A percentile compares a stretch with the other conserved stretches of the same genome.
phyloP scores from a whole-genome alignment of 1,140 invertebrate genomes.

The Lepidostoma basale region DNA sequence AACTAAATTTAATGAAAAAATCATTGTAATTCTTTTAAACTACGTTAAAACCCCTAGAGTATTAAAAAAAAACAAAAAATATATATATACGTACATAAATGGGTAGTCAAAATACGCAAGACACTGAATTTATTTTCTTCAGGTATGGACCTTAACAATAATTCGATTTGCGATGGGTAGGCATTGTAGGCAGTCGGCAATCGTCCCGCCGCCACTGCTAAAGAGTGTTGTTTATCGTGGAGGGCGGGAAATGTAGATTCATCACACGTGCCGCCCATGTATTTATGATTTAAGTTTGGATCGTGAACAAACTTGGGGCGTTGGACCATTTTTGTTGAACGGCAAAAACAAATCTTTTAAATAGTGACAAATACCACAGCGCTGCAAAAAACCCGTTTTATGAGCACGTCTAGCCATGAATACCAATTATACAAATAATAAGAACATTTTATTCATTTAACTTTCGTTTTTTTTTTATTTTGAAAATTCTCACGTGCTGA shows the following conservation, averaged over 20 bases:
- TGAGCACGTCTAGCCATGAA: constrained; percentile 9
- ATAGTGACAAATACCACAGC: constrained; percentile 23
- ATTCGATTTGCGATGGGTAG: too few relatives aligned
- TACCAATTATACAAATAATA: constrained; percentile 10
- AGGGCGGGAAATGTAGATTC: constrained; percentile 21
- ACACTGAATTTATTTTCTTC: too few relatives aligned
- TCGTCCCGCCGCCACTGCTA: constrained; percentile 13
- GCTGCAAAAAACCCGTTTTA: constrained; percentile 8
- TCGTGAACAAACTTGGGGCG: constrained; percentile 25
- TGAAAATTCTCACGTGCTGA: too few relatives aligned
- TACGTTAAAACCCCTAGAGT: too few relatives aligned
- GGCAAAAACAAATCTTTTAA: constrained; percentile 27
- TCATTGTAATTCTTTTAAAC: too few relatives aligned
- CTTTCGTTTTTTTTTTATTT: background rate
- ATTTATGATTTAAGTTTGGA: constrained; percentile 28
- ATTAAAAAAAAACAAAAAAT: too few relatives aligned
- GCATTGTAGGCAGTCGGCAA: too few relatives aligned
- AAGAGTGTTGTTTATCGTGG: constrained; percentile 21
- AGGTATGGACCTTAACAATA: too few relatives aligned
- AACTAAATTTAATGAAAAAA: too few relatives aligned
- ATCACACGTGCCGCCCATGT: constrained; percentile 27
- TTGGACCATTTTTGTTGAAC: constrained; percentile 16
- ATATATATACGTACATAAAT: too few relatives aligned
- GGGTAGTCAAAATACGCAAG: too few relatives aligned
- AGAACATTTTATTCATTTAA: constrained; percentile 11